phyloP scores from a whole-genome alignment of 2,797 vertebrate genomes.

The Pangasius sanitwongsei region DNA sequence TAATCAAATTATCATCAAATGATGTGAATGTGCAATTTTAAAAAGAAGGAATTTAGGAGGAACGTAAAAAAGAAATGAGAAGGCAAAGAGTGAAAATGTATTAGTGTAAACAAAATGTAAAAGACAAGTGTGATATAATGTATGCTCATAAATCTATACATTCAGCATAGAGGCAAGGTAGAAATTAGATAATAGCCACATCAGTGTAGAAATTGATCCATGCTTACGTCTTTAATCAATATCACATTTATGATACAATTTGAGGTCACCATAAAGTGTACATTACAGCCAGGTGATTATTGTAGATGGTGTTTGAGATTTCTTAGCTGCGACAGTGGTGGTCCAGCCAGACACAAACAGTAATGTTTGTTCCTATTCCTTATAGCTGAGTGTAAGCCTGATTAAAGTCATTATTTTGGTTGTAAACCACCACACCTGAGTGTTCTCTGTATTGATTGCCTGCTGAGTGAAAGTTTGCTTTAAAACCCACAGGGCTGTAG shows the following conservation, averaged over 20 bases:
- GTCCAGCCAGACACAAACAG: slow-evolving; percentile 24
- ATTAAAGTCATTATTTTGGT: slow-evolving; percentile 62
- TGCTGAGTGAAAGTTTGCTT: slow-evolving; percentile 60
- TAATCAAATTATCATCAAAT: not conserved
- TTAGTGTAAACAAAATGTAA: not conserved
- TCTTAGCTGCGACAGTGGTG: slow-evolving; percentile 40
- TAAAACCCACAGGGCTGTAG: slow-evolving; percentile 56
- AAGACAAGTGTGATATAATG: not conserved
- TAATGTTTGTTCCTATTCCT: slow-evolving; percentile 52
- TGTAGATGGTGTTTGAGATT: not conserved
- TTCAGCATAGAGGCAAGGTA: not conserved
- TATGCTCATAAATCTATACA: not conserved
- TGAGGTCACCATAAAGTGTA: slow-evolving; percentile 1
- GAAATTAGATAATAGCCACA: slow-evolving; percentile 20
- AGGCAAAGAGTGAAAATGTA: not conserved
- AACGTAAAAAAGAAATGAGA: not conserved
- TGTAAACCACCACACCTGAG: slow-evolving; percentile 60
- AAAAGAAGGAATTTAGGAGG: too few species aligned
- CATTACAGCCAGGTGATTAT: not conserved
- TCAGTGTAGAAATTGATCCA: slow-evolving; percentile 4
- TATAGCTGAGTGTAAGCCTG: slow-evolving; percentile 53
- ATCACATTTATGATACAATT: slow-evolving; percentile 33
- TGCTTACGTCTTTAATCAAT: slow-evolving; percentile 1
- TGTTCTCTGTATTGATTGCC: slow-evolving; percentile 59
- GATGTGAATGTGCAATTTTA: not conserved